Evolutionary conservation across 2,888 invertebrate genomes (phyloP), one percentile per base, ranked within the genome.

Genomic region (Spialia ferax): DNA sequence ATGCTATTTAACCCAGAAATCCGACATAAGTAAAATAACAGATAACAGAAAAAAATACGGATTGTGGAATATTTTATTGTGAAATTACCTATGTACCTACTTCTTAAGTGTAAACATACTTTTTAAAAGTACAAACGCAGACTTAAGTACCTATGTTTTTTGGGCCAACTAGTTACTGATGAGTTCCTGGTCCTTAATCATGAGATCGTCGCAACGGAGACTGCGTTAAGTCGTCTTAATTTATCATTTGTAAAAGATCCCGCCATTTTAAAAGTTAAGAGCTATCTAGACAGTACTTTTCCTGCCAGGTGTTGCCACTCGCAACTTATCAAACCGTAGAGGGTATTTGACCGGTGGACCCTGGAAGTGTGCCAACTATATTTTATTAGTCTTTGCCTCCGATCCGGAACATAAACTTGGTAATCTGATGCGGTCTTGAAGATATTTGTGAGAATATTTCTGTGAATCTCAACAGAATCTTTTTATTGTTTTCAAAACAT

Each of bases 371-470:
- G 63, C 63, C 63, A 63, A 29, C 52, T 45, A 42, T 45, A 56
- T 63, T 50, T 63, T 55, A 55, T 63, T 55, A 42, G 55, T 55
- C 63, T 55, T 55, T 63, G 63, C 42, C 42, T 38, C 20, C 26
- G 45, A 45, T 45, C 54, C 55, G 63, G 42, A 63, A 63, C 38
- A 38, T 38, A 38, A 38, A 38, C n/a, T 42, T 29, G 11, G 55
- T 54, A 38, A 63, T 54, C 29, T 26, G 63, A 63, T 42, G 38
- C 38, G 20, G 20, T n/a, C 18, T 54, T 18, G 38, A 38, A 38
- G 48, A 20, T 48, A 10, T 20, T 10, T 18, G 35, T 35, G 11
- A 35, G 35, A 35, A 35, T 13, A 48, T 48, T 2, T 10, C 8
- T 20, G 20, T 8, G 48, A 20, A 48, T 38, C n/a, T 2, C 10